Base-by-base conservation (phyloP, 2,888 invertebrate genomes). In the Cephonodes hylas region DNA sequence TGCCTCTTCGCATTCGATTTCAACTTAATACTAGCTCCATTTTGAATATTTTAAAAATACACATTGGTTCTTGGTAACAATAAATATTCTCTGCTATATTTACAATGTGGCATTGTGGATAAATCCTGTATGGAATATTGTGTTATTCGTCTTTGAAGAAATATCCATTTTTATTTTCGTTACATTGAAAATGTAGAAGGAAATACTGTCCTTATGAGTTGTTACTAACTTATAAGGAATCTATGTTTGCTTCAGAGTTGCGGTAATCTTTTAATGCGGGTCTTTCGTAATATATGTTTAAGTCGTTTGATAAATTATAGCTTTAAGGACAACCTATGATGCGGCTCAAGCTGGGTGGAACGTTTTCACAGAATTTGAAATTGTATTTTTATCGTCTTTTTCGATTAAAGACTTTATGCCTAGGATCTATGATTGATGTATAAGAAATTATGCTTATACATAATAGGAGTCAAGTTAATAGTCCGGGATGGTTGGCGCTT, bases 91-190 rank as follows among this genome's bases (percentile, higher is more conserved):
- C 8, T 44, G 10, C 15, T 6, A 44, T 44, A 18, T 44, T 44
- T 1, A 44, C 20, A 18, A 20, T 44, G 8, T 10, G 7, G 18
- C 20, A 38, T 38, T 38, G 34, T 44, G 13, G 20, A 44, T 20
- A 44, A 20, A 44, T 44, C 77, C n/a, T 38, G 3, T n/a, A n/a
- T 5, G n/a, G 13, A 38, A 38, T 38, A 38, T 4, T n/a, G n/a
- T 38, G 10, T 38, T 38, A 38, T 38, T n/a, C 38, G n/a, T 38
- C n/a, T 38, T 38, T 38, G 38, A 38, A 4, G 38, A n/a, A 38
- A 38, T n/a, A n/a, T 38, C 10, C 13, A 1, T 2, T 38, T 38
- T n/a, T 38, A 38, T 38, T 38, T 38, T n/a, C n/a, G 38, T 38
- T 38, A 3, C 38, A 38, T 38, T 38, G 38, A 38, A 38, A 38